Evolutionary conservation across 2,888 invertebrate species (phyloP).

Genomic region (Herminia tarsipennalis): DNA sequence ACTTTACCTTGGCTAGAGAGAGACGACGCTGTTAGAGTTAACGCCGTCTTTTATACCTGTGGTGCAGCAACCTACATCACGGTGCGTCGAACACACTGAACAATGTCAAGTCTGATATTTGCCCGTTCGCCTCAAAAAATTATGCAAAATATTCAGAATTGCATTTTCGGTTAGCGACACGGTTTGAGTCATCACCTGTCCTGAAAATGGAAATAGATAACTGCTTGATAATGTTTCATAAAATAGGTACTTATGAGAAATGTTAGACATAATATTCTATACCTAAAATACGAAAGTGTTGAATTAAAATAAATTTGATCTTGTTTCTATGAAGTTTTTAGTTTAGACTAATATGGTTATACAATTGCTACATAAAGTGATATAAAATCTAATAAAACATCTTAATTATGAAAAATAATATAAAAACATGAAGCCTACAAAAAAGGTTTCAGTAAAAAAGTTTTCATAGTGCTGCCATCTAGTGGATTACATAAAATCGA

Average conservation of each 20-base stretch:
- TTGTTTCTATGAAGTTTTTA: no score
- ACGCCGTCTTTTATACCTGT: slow-evolving; percentile 63
- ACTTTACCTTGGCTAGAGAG: slow-evolving; percentile 38
- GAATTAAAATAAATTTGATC: no score
- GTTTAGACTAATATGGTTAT: no score
- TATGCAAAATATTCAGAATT: slow-evolving; percentile 63
- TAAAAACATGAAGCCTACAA: no score
- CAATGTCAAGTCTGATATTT: slow-evolving; percentile 76
- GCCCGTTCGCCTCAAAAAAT: slow-evolving; percentile 64
- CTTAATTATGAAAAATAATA: no score
- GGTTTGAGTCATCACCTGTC: slow-evolving; percentile 21
- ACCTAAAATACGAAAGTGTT: no score
- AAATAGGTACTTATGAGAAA: no score
- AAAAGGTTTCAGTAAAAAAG: slow-evolving; percentile 17
- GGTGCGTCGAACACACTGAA: slow-evolving; percentile 67
- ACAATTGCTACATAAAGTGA: no score
- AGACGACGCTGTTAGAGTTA: slow-evolving; percentile 49
- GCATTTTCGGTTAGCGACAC: slow-evolving; percentile 16
- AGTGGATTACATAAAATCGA: slow-evolving; percentile 1
- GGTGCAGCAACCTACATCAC: slow-evolving; percentile 82
- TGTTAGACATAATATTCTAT: no score
- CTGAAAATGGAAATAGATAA: no score
- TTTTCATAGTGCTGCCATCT: slow-evolving; percentile 47
- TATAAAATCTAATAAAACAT: no score
- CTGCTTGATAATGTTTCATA: no score